Base-by-base conservation (phyloP, 2,797 vertebrate species). In the Sebastes reedi region DNA sequence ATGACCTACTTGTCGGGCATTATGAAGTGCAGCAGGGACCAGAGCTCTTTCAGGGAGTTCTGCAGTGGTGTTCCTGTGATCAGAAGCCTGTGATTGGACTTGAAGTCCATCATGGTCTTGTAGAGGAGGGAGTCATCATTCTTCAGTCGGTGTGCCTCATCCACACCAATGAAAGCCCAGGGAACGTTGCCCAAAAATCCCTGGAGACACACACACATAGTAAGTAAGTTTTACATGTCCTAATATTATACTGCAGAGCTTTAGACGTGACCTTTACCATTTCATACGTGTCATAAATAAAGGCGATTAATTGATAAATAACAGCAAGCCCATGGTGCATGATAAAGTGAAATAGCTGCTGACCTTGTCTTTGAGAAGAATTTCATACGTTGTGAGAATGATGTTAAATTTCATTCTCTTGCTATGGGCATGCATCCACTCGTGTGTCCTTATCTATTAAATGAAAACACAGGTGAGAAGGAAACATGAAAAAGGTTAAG, bases 41-140 rank as follows among this genome's bases (percentile, higher is more conserved):
- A 99, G 30, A 99, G 97, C 84, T 99, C 99, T 92, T 99, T 99
- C 29, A 99, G 96, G 1, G 99, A 99, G 90, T 99, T 99, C 94
- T 99, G 99, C 68, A 99, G 94, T 52, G 99, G 99, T 0, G 99
- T 99, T 92, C 99, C 98, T 71, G 99, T 99, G 94, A 99, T 99
- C 56, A 99, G 96, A 65, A 99, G 98, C 81, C 99, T 95, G 93
- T 99, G 98, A 72, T 98, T 99, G 81, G 98, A 99, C 89, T 97
- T 99, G 87, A 99, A 99, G 70, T 99, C 98, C 20, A 99, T 99
- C 96, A 99, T 97, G 20, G 99, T 98, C 93, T 99, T 99, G 89
- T 99, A 99, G 50, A 99, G 95, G 75, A 99, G 97, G 2, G 99
- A 99, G 77, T 99, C 98, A 0, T 99, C 99, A 50, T 99, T 99